These are phyloP conservation scores for Petaurus breviceps DNA, from an alignment of 2,113 vertebrate genomes.

Conservation along the genomic window DNA sequence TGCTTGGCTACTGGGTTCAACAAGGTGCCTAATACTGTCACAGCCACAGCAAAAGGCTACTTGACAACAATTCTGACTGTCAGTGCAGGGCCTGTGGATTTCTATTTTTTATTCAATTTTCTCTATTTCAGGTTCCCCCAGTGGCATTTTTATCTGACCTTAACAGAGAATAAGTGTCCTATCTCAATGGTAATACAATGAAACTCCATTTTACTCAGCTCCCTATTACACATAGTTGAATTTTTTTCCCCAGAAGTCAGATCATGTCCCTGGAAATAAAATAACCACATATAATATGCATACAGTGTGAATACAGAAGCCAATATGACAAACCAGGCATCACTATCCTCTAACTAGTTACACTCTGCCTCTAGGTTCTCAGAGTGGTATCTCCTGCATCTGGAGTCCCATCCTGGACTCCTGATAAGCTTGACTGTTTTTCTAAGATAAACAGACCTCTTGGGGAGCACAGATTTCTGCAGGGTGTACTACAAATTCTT, in stretches of 20 bases:
- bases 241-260: background rate
- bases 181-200: background rate
- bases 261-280: background rate
- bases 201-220: background rate
- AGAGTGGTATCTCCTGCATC: background rate
- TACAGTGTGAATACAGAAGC: background rate
- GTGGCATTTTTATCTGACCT: conserved; percentile 19
- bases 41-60: background rate
- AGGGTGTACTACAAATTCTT: background rate
- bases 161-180: conserved; percentile 40
- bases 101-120: background rate
- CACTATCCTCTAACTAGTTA: background rate
- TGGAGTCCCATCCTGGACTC: background rate
- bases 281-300: background rate
- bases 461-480: background rate
- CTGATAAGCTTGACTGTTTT: background rate
- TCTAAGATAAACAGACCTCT: background rate
- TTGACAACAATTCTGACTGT: conserved; percentile 20
- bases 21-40: conserved; percentile 4
- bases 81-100: background rate
- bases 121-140: background rate
- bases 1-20: conserved; percentile 16
- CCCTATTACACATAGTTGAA: background rate
- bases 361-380: background rate
- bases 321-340: background rate